Evolutionary conservation across 2,797 vertebrate genomes (phyloP).

Genomic region (Petrocephalus schoutedeni): DNA sequence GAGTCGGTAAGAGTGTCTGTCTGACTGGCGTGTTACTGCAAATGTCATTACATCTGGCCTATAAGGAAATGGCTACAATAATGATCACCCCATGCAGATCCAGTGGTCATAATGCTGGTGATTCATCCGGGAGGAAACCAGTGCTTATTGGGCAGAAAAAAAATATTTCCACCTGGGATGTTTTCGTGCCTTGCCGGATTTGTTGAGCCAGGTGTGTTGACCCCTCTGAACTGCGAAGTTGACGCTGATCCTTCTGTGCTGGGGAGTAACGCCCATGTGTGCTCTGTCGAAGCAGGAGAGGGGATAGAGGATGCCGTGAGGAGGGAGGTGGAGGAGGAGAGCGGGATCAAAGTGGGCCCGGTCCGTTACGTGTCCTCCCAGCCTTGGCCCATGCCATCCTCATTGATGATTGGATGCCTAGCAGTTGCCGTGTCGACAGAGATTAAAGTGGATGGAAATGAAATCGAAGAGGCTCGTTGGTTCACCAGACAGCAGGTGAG

Average conservation of each 20-base stretch:
- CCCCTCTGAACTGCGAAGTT: background rate
- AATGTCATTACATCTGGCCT: background rate
- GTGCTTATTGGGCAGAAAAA: slow-evolving; percentile 88
- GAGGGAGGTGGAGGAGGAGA: slow-evolving; percentile 87
- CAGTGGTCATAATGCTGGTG: slow-evolving; percentile 94
- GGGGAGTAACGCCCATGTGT: background rate
- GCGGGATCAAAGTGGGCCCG: slow-evolving; percentile 75
- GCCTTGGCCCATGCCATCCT: slow-evolving; percentile 94
- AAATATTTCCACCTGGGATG: slow-evolving; percentile 75
- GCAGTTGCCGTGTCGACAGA: slow-evolving; percentile 77
- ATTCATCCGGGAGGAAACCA: slow-evolving; percentile 86
- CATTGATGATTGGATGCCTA: slow-evolving; percentile 89
- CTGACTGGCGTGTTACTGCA: too few relatives aligned
- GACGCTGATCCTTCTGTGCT: background rate
- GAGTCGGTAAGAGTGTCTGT: slow-evolving; percentile 71
- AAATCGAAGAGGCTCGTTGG: slow-evolving; percentile 92
- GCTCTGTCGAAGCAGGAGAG: slow-evolving; percentile 68
- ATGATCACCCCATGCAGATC: slow-evolving; percentile 62
- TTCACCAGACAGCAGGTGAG: slow-evolving; percentile 84
- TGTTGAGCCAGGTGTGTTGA: slow-evolving; percentile 80
- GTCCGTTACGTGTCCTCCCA: slow-evolving; percentile 85
- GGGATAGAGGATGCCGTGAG: slow-evolving; percentile 83
- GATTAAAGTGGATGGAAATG: slow-evolving; percentile 81
- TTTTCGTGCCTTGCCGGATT: slow-evolving; percentile 94
- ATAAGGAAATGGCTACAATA: background rate